Base-by-base conservation (phyloP, 1,140 invertebrate genomes). In the Olivierus martensii region DNA sequence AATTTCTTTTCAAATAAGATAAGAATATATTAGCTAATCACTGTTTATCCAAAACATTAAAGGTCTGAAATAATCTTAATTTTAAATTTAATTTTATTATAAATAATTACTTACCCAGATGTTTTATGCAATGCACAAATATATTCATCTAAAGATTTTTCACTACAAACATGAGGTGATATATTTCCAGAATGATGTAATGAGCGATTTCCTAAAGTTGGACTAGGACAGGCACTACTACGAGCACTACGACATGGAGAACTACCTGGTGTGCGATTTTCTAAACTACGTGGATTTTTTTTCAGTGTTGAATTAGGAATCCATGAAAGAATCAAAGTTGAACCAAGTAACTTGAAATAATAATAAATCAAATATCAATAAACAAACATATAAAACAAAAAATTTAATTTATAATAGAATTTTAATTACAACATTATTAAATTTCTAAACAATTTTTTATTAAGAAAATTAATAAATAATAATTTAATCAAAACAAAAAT, bases 281-380 rank as follows among this genome's bases (percentile, higher is more conserved):
- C 80, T 19, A 85, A 73, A 17, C 81, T 79, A 4, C 77, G 79
- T 1, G 87, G 87, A 66, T 90, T 87, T 68, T 83, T 89, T 51
- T 82, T 78, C n/a, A 94, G 67, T 0, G 86, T 86, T 3, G 79
- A 79, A 66, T 94, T 94, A 0, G 91, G 90, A 59, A 94, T 90
- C 91, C 91, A 95, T 48, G 85, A 90, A 0, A 95, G 74, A 54
- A 90, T 81, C 1, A 94, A 67, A 0, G 87, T 93, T 1, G 86
- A 84, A 44, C 82, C 73, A 58, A 64, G 55, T 6, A 64, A 55
- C 65, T 75, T 51, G 12, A 62, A 64, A 46, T 49, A 50, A 45
- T 44, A 36, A 11, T 17, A 36, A 43, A 19, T 19, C 22, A 36
- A 37, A 14, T 18, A 21, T 12, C 15, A 51, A 42, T 18, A 52